A percentile compares a stretch with the other conserved stretches of the same genome.
phyloP scores from a whole-genome alignment of 1,140 invertebrate genomes.

The Dufourea novaeangliae region DNA sequence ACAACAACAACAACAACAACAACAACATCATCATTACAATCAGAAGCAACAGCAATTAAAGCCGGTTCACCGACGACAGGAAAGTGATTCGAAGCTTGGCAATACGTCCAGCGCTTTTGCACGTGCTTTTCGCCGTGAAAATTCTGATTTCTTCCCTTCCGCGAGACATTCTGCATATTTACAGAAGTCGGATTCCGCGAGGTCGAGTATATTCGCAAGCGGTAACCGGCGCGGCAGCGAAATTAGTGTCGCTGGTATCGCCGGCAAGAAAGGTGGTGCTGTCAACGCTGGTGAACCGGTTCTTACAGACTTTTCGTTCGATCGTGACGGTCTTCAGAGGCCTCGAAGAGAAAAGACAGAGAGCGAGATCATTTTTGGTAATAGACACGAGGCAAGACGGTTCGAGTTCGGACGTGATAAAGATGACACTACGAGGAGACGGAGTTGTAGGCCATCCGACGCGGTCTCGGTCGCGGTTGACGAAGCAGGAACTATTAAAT shows the following conservation, averaged over 20 bases:
- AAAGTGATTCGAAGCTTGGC: conserved; percentile 85
- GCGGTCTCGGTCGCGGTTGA: conserved; percentile 67
- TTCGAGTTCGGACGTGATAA: conserved; percentile 79
- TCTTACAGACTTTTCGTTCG: conserved; percentile 87
- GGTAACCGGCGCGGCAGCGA: conserved; percentile 85
- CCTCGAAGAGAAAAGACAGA: conserved; percentile 92
- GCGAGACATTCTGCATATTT: conserved; percentile 89
- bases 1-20: conserved; percentile 59
- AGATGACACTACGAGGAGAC: conserved; percentile 78
- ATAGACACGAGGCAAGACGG: conserved; percentile 79
- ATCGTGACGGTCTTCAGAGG: conserved; percentile 82
- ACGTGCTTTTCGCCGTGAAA: conserved; percentile 89
- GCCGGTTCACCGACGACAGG: conserved; percentile 82
- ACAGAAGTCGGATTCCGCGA: conserved; percentile 82
- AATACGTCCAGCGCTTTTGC: conserved; percentile 84
- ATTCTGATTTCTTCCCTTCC: conserved; percentile 90
- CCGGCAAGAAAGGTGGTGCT: conserved; percentile 76
- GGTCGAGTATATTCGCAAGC: conserved; percentile 83
- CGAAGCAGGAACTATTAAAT: conserved; percentile 77
- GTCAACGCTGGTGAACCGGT: conserved; percentile 84
- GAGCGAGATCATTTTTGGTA: conserved; percentile 89
- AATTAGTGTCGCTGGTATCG: conserved; percentile 78
- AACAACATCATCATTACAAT: conserved; percentile 66
- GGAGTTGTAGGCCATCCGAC: conserved; percentile 81
- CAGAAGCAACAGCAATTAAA: conserved; percentile 75